phyloP scores from a whole-genome alignment of 2,888 invertebrate genomes.

The Octonoba sinensis region DNA sequence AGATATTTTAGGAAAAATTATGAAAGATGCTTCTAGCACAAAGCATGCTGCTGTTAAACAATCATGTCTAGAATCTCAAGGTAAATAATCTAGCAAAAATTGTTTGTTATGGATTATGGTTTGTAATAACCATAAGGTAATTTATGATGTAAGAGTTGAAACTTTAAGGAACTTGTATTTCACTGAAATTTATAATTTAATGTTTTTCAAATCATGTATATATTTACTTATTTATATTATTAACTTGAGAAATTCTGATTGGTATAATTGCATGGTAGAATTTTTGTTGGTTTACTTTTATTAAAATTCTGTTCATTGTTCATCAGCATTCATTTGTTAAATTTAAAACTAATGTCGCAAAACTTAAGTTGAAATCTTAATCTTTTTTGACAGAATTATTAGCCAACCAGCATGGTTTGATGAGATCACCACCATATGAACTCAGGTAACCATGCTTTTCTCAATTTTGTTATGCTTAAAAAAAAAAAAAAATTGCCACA shows the following conservation, averaged over 20 bases:
- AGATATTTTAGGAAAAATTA: conserved; percentile 85
- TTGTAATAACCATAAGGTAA: too few species aligned
- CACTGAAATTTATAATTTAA: too few species aligned
- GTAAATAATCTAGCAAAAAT: conserved; percentile 74
- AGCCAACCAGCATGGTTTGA: conserved; percentile 82
- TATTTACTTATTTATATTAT: too few species aligned
- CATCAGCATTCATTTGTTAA: neutral
- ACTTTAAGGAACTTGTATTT: too few species aligned
- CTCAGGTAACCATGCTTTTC: conserved; percentile 74
- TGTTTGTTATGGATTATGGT: conserved; percentile 1
- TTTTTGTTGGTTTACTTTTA: neutral
- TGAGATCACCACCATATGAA: conserved; percentile 84
- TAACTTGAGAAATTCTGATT: too few species aligned
- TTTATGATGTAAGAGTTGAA: too few species aligned
- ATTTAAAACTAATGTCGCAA: neutral
- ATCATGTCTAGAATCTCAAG: conserved; percentile 88
- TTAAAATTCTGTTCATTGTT: too few species aligned
- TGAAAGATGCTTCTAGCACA: conserved; percentile 85
- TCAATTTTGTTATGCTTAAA: neutral
- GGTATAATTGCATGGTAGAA: too few species aligned
- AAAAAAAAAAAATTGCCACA: too few species aligned
- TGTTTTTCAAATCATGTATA: too few species aligned
- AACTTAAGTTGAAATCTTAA: conserved; percentile 6
- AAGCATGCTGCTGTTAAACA: conserved; percentile 83
- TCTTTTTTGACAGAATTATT: conserved; percentile 78